Conservation (phyloP, 2,888 invertebrate species). For the Heliconius charithonia region DNA sequence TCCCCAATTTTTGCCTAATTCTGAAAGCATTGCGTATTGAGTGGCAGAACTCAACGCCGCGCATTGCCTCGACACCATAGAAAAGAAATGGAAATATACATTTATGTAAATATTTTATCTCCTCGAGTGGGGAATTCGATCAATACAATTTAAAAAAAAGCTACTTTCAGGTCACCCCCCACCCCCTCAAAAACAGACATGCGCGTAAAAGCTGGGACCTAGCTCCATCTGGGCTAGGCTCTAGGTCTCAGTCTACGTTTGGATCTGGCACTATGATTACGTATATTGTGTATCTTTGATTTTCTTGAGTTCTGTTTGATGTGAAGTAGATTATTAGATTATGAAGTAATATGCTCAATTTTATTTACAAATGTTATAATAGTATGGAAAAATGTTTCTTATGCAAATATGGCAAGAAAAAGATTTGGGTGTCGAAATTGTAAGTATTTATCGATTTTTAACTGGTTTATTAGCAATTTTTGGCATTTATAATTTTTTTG, state of each 20-base stretch:
- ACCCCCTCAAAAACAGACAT: not conserved
- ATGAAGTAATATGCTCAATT: constrained; percentile 16
- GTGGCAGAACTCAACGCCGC: too few relatives aligned
- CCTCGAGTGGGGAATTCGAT: not conserved
- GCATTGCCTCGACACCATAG: too few relatives aligned
- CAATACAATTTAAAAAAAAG: not conserved
- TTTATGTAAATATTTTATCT: too few relatives aligned
- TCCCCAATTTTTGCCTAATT: too few relatives aligned
- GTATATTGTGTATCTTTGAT: constrained; percentile 10
- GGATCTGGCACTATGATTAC: constrained; percentile 22
- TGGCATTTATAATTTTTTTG: not conserved
- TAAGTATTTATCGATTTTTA: not conserved
- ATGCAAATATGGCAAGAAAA: not conserved
- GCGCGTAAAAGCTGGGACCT: not conserved
- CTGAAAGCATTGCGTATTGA: too few relatives aligned
- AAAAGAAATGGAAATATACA: too few relatives aligned
- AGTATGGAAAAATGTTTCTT: constrained; percentile 7
- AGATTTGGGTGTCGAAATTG: not conserved
- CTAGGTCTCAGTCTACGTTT: constrained; percentile 10
- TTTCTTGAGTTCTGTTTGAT: constrained; percentile 22
- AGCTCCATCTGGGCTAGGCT: constrained; percentile 4
- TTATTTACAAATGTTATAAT: constrained; percentile 17
- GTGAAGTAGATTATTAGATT: constrained; percentile 13
- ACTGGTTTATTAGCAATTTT: too few relatives aligned
- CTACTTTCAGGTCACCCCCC: not conserved